These are phyloP conservation scores for Microchirus variegatus DNA, from an alignment of 2,797 vertebrate species.

Conservation along the genomic window DNA sequence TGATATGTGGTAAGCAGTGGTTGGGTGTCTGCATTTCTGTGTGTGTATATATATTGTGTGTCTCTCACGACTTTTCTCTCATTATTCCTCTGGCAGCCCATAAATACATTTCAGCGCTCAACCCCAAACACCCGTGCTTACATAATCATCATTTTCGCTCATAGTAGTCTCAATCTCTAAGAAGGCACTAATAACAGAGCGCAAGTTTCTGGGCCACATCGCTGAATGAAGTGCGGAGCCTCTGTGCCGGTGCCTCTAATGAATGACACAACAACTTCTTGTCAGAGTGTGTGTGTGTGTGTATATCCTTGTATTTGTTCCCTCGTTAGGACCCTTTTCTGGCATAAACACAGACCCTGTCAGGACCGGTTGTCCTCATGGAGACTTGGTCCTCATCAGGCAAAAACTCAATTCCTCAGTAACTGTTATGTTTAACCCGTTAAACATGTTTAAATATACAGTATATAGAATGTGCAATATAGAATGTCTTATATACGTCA, in stretches of 20 bases:
- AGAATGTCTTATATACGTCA: no score
- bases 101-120: conserved; percentile 50
- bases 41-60: not conserved
- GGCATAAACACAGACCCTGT: no score
- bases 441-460: no score
- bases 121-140: conserved; percentile 40
- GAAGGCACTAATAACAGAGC: conserved; percentile 42
- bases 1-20: conserved; percentile 44
- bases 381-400: no score
- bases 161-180: conserved; percentile 29
- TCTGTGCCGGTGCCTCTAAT: conserved; percentile 21
- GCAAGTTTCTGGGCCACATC: conserved; percentile 22
- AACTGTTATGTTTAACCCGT: no score
- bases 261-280: conserved; percentile 39
- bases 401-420: no score
- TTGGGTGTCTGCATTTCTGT: conserved; percentile 10
- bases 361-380: no score
- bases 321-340: no score
- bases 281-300: conserved; percentile 34
- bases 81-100: conserved; percentile 34
- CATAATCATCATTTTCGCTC: conserved; percentile 53
- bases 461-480: no score
- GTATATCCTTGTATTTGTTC: conserved; percentile 25
- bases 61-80: conserved; percentile 22
- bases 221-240: conserved; percentile 22